Conservation (phyloP, 2,797 vertebrate genomes). For the Syndactyla subalaris region DNA sequence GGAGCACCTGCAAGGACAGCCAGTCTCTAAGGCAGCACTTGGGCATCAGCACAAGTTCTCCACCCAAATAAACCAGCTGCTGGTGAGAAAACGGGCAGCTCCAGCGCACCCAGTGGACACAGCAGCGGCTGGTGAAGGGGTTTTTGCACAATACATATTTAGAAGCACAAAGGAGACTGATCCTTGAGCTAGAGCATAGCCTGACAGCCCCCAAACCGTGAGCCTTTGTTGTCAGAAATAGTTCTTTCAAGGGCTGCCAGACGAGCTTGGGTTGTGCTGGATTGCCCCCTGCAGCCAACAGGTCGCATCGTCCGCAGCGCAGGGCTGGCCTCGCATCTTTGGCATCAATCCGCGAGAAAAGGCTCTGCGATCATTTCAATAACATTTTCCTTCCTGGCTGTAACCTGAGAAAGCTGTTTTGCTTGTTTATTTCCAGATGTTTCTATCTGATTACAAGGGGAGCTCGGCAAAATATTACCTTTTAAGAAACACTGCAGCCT, state of each 20-base stretch:
- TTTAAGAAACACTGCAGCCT: background rate
- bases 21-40: background rate
- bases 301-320: background rate
- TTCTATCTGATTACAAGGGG: background rate
- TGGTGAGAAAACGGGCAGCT: fast-evolving
- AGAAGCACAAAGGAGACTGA: slow-evolving; percentile 48
- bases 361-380: background rate
- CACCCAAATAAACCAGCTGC: background rate
- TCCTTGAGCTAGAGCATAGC: slow-evolving; percentile 43
- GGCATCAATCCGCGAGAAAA: background rate
- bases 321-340: fast-evolving
- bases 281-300: slow-evolving; percentile 76
- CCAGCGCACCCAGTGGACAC: background rate
- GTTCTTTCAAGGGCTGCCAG: background rate
- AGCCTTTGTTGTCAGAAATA: slow-evolving; percentile 70
- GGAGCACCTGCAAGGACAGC: background rate
- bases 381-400: background rate
- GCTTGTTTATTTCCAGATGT: slow-evolving; percentile 30
- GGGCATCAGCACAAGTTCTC: background rate
- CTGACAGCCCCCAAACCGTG: slow-evolving; percentile 23
- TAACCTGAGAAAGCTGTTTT: background rate
- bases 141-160: slow-evolving; percentile 57
- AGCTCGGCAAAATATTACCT: slow-evolving; percentile 34
- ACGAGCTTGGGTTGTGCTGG: slow-evolving; percentile 58
- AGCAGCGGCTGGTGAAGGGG: background rate